Evolutionary conservation across 2,888 invertebrate genomes (phyloP).

Genomic region (Ctenicera cuprea): DNA sequence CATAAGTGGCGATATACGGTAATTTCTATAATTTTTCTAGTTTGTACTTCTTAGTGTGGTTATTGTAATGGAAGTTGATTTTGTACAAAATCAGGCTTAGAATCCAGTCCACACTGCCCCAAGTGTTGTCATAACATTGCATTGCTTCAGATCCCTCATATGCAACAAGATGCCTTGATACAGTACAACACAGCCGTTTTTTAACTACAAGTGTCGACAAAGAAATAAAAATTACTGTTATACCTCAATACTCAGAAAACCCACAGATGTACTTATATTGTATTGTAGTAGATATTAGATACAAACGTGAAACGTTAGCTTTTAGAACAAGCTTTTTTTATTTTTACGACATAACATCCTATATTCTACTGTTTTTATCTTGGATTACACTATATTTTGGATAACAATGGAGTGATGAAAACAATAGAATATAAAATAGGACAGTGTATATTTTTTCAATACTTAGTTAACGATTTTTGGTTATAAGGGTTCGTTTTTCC

Average conservation of each 20-base stretch:
- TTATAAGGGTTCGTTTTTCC: conserved; percentile 65
- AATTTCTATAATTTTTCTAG: no score
- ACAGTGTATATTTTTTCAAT: conserved; percentile 56
- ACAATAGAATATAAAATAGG: conserved; percentile 46
- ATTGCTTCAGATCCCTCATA: conserved; percentile 65
- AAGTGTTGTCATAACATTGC: conserved; percentile 54
- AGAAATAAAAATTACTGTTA: conserved; percentile 64
- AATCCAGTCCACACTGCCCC: conserved; percentile 65
- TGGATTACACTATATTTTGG: conserved; percentile 45
- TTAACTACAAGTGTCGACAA: conserved; percentile 66
- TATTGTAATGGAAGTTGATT: conserved; percentile 45
- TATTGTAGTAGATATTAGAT: conserved; percentile 71
- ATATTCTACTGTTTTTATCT: conserved; percentile 59
- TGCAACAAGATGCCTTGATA: conserved; percentile 73
- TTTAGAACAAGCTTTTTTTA: conserved; percentile 65
- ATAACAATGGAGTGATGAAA: conserved; percentile 40
- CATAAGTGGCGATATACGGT: no score
- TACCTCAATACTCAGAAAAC: conserved; percentile 73
- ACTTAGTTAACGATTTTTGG: conserved; percentile 58
- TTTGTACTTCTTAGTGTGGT: no score
- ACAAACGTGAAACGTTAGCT: conserved; percentile 67
- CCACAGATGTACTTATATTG: conserved; percentile 74
- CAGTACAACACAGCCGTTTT: conserved; percentile 72
- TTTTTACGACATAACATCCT: conserved; percentile 47
- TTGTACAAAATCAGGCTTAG: conserved; percentile 48